These are phyloP conservation scores for Centropristis striata DNA, from an alignment of 2,113 vertebrate genomes.

Conservation along the genomic window DNA sequence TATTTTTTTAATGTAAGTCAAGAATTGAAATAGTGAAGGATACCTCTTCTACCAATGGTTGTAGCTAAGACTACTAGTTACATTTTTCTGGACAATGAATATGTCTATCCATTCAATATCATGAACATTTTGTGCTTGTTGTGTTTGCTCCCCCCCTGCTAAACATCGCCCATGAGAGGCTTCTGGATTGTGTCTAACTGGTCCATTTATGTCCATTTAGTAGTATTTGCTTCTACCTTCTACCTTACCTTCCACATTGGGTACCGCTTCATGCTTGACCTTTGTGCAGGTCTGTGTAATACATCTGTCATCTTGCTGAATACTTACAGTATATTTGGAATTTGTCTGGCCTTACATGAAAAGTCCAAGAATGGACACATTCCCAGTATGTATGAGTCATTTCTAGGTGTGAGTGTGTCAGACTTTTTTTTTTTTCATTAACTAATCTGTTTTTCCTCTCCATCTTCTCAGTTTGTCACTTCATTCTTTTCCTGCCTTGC, in stretches of 20 bases:
- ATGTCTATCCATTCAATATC: neutral
- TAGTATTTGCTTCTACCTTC: neutral
- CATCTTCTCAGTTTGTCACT: slow-evolving; percentile 32
- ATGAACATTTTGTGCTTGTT: neutral
- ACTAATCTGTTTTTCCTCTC: slow-evolving; percentile 38
- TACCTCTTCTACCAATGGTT: neutral
- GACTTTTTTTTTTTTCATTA: neutral
- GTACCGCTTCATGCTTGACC: slow-evolving; percentile 6
- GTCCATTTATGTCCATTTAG: slow-evolving; percentile 1
- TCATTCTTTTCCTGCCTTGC: slow-evolving; percentile 13
- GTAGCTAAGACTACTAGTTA: neutral
- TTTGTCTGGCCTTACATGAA: slow-evolving; percentile 18
- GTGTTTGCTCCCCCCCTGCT: neutral
- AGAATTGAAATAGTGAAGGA: neutral
- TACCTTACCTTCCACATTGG: neutral
- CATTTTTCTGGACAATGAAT: neutral
- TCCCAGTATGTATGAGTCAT: slow-evolving; percentile 43
- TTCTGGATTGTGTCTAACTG: neutral
- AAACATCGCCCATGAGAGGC: neutral
- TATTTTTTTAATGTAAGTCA: neutral
- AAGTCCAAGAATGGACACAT: slow-evolving; percentile 41
- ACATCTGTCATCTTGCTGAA: slow-evolving; percentile 51
- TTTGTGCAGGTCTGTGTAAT: slow-evolving; percentile 44
- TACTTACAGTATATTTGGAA: slow-evolving; percentile 34
- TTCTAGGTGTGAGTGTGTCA: slow-evolving; percentile 38